Conservation (phyloP, 2,888 invertebrate species). For the Tricholauxania praeusta region DNA sequence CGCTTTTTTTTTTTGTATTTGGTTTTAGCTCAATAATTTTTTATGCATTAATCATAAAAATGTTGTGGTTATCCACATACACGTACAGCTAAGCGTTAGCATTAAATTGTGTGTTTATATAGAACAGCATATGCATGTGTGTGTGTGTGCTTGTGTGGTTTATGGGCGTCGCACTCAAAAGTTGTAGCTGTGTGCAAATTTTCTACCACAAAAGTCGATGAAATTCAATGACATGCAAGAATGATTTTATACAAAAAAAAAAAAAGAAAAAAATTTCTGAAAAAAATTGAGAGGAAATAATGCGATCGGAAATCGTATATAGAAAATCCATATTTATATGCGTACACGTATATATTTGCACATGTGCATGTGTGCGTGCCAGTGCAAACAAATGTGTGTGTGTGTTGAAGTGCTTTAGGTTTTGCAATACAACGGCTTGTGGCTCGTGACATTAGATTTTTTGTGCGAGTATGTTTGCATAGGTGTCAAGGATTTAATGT, state of each 20-base stretch:
- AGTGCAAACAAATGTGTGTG: too few species aligned
- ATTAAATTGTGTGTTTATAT: not conserved
- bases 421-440: too few species aligned
- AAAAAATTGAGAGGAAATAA: not conserved
- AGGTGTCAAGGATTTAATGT: too few species aligned
- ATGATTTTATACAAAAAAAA: not conserved
- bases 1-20: not conserved
- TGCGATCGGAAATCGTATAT: not conserved
- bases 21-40: slow-evolving; percentile 6
- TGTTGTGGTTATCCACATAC: slow-evolving; percentile 14
- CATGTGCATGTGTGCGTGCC: not conserved
- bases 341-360: too few species aligned
- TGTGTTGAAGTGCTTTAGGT: too few species aligned
- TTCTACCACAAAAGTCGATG: slow-evolving; percentile 14
- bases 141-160: not conserved
- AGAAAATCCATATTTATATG: slow-evolving; percentile 10
- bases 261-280: not conserved
- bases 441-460: too few species aligned
- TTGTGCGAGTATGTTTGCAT: too few species aligned
- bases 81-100: not conserved
- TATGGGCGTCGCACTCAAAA: not conserved
- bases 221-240: slow-evolving; percentile 27
- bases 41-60: slow-evolving; percentile 15
- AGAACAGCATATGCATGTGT: not conserved
- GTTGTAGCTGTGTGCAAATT: slow-evolving; percentile 1